Conservation (phyloP, 2,113 vertebrate species). For the Paedocypris sp. region DNA sequence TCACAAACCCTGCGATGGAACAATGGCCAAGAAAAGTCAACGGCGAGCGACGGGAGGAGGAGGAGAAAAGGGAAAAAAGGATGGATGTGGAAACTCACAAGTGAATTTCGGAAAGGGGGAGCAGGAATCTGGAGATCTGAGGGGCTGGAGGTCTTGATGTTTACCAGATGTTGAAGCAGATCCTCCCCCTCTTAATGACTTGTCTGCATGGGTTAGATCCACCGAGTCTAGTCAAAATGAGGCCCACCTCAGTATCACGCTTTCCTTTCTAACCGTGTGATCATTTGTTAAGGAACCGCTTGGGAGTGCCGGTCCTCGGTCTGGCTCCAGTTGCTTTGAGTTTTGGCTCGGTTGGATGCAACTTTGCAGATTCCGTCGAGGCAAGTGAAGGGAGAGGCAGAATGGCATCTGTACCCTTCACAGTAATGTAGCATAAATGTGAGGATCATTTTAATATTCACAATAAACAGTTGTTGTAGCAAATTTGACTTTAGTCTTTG, state of each 20-base stretch:
- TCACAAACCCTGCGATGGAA: conserved; percentile 46
- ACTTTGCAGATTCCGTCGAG: too few species aligned
- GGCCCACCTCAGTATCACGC: conserved; percentile 34
- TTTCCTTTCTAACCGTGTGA: not conserved
- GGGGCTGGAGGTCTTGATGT: conserved; percentile 60
- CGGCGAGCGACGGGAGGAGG: conserved; percentile 44
- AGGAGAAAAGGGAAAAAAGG: conserved; percentile 40
- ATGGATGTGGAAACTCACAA: conserved; percentile 38
- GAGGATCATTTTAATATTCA: too few species aligned
- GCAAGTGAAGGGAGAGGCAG: too few species aligned
- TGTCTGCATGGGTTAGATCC: conserved; percentile 3
- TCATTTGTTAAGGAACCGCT: not conserved
- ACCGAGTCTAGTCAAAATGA: not conserved
- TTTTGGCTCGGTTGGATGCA: too few species aligned
- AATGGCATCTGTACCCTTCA: too few species aligned
- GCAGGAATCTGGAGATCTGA: conserved; percentile 50
- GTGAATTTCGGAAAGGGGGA: conserved; percentile 35
- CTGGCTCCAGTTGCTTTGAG: too few species aligned
- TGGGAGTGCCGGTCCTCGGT: not conserved
- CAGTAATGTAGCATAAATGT: too few species aligned
- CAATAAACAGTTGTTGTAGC: too few species aligned
- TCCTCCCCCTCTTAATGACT: conserved; percentile 31
- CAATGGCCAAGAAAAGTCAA: conserved; percentile 36
- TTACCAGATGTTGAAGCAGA: conserved; percentile 68
- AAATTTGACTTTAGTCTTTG: too few species aligned